These are phyloP conservation scores for Alaudala cheleensis DNA, from an alignment of 2,113 vertebrate species.

Conservation along the genomic window DNA sequence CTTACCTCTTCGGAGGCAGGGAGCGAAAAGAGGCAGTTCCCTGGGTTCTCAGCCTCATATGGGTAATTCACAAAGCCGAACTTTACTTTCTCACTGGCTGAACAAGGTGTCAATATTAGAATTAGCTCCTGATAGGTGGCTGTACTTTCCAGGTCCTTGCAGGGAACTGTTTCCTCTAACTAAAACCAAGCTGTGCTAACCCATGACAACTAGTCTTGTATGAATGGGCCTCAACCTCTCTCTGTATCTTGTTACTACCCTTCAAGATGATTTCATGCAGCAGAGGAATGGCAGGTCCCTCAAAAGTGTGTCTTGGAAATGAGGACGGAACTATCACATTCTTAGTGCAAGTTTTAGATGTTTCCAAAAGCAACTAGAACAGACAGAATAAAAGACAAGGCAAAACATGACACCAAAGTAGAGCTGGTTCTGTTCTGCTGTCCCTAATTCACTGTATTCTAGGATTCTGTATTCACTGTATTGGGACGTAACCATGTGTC, in stretches of 20 bases:
- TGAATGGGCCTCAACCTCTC: not conserved
- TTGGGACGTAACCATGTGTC: not conserved
- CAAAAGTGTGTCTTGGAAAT: not conserved
- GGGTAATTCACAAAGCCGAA: too few species aligned
- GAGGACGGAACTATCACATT: not conserved
- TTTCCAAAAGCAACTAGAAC: not conserved
- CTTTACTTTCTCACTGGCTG: too few species aligned
- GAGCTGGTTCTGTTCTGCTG: not conserved
- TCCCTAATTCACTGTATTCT: conserved; percentile 26
- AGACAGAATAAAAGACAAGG: not conserved
- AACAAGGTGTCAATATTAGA: too few species aligned
- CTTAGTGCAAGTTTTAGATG: not conserved
- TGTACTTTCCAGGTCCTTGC: too few species aligned
- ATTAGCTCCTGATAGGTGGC: too few species aligned
- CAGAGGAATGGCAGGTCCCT: not conserved
- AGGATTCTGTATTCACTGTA: too few species aligned
- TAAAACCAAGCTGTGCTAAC: too few species aligned
- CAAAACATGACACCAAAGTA: not conserved
- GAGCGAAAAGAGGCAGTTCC: too few species aligned
- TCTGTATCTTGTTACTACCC: not conserved
- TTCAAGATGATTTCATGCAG: not conserved
- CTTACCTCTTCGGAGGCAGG: too few species aligned
- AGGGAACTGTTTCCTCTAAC: too few species aligned
- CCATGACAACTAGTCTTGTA: not conserved
- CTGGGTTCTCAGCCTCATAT: too few species aligned